These are phyloP conservation scores for Harpegnathos saltator DNA, from an alignment of 1,140 invertebrate genomes.

Conservation along the genomic window DNA sequence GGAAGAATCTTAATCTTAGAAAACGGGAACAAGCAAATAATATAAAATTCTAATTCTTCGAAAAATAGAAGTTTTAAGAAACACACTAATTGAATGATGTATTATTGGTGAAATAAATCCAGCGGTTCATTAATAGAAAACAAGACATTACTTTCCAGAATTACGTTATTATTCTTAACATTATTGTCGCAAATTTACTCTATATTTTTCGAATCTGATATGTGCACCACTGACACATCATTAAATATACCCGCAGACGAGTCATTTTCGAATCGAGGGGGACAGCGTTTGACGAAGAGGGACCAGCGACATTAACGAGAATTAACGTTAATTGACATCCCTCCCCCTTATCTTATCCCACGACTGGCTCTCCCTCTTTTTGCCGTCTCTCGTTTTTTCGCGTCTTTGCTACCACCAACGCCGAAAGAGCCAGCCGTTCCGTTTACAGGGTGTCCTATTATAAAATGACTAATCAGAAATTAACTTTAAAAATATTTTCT, in stretches of 20 bases:
- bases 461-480: neutral
- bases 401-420: slow-evolving; percentile 54
- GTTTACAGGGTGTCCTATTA: neutral
- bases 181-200: neutral
- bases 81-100: neutral
- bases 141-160: neutral
- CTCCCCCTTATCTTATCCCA: slow-evolving; percentile 31
- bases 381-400: slow-evolving; percentile 17
- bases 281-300: slow-evolving; percentile 74
- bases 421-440: slow-evolving; percentile 65
- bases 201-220: neutral
- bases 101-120: neutral
- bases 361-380: slow-evolving; percentile 16
- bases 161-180: neutral
- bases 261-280: slow-evolving; percentile 79
- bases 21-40: no score
- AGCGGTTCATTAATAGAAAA: neutral
- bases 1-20: no score
- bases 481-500: no score
- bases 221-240: slow-evolving; percentile 18
- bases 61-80: neutral
- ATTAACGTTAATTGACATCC: slow-evolving; percentile 84
- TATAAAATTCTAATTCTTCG: neutral
- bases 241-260: slow-evolving; percentile 74
- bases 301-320: slow-evolving; percentile 81